Percentiles rank a stretch among this genome's conserved stretches.
Evolutionary conservation across 2,888 invertebrate genomes (phyloP).

Genomic region (Argyresthia albistria): DNA sequence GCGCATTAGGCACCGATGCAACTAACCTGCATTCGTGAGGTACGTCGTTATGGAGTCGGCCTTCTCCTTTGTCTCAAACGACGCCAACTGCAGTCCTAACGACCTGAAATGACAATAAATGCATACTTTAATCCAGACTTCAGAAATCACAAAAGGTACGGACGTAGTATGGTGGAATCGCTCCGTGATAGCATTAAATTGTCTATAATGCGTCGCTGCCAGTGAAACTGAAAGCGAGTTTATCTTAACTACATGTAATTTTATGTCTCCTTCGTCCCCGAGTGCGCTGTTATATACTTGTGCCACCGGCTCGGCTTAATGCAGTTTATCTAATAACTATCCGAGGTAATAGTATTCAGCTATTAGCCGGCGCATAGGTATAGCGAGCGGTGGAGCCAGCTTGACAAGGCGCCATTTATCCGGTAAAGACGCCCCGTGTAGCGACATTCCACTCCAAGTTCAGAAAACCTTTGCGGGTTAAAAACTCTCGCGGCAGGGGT

Average conservation of each 20-base stretch:
- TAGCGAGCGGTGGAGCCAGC: conserved; percentile 28
- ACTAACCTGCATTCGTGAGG: conserved; percentile 82
- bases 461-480: conserved; percentile 48
- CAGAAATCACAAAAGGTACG: neutral
- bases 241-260: conserved; percentile 2
- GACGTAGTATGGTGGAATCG: neutral
- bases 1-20: neutral
- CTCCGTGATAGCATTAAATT: neutral
- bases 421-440: conserved; percentile 54
- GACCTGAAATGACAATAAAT: conserved; percentile 64
- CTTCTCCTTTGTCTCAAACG: conserved; percentile 90
- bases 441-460: conserved; percentile 51
- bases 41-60: conserved; percentile 88
- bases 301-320: conserved; percentile 27
- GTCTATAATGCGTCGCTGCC: neutral
- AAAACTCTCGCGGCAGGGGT: conserved; percentile 20
- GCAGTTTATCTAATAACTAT: conserved; percentile 44
- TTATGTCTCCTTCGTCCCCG: neutral
- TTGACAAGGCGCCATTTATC: conserved; percentile 57
- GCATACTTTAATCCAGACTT: neutral
- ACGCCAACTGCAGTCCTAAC: conserved; percentile 86
- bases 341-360: conserved; percentile 29
- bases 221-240: conserved; percentile 1
- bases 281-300: conserved; percentile 19
- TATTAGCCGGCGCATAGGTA: conserved; percentile 26